Percentiles rank a stretch among this genome's conserved stretches.
Evolutionary conservation across 2,797 vertebrate genomes (phyloP).

Genomic region (Danio aesculapii): DNA sequence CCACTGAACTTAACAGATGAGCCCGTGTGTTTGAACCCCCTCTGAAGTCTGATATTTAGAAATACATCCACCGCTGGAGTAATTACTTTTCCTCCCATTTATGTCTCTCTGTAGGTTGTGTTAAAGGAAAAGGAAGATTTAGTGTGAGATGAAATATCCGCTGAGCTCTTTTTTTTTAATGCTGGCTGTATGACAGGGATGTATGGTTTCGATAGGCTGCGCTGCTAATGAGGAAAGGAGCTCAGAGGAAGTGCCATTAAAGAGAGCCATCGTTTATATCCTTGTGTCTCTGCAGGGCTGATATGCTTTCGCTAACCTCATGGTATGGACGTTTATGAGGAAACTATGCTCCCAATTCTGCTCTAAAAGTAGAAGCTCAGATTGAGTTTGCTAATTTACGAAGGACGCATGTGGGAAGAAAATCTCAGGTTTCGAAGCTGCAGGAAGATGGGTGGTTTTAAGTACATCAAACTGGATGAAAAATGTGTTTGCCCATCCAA

Average conservation of each 20-base stretch:
- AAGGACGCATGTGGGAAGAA: background rate
- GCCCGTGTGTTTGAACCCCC: background rate
- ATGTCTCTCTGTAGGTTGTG: slow-evolving; percentile 13
- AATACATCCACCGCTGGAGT: slow-evolving; percentile 25
- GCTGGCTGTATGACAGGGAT: slow-evolving; percentile 25
- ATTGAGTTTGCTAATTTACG: slow-evolving; percentile 13
- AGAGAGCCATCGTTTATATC: slow-evolving; percentile 9
- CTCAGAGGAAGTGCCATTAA: slow-evolving; percentile 13
- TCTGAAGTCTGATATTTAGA: slow-evolving; percentile 44
- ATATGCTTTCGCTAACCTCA: slow-evolving; percentile 21
- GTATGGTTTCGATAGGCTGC: slow-evolving; percentile 49
- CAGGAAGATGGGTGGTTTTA: background rate
- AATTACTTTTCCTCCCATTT: slow-evolving; percentile 34
- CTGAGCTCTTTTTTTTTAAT: background rate
- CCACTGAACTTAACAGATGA: slow-evolving; percentile 39
- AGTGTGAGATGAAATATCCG: slow-evolving; percentile 19
- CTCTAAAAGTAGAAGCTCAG: slow-evolving; percentile 11
- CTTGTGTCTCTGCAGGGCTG: slow-evolving; percentile 8
- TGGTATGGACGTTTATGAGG: background rate
- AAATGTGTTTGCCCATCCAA: background rate
- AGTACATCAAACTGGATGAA: background rate
- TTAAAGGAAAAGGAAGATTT: slow-evolving; percentile 32
- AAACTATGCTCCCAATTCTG: background rate
- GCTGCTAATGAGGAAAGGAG: slow-evolving; percentile 44
- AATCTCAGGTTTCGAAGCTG: background rate